Percentiles rank a stretch among this genome's conserved stretches.
Evolutionary conservation across 1,140 invertebrate genomes (phyloP).

Genomic region (Riptortus pedestris): DNA sequence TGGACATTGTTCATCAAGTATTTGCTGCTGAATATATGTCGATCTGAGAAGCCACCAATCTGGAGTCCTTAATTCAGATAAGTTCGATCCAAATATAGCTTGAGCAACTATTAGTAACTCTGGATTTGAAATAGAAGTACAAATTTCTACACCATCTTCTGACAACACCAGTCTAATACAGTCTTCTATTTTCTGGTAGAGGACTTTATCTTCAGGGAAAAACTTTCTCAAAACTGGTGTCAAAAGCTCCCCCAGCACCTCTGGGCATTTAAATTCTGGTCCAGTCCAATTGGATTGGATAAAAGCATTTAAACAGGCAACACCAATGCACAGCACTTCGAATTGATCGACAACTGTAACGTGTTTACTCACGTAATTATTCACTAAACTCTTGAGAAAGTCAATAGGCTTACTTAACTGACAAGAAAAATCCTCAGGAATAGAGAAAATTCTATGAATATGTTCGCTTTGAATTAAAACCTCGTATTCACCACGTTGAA

Average conservation of each 20-base stretch:
- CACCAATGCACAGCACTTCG: conserved; percentile 40
- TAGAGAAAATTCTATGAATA: background rate
- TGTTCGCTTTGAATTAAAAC: background rate
- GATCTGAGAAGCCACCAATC: conserved; percentile 65
- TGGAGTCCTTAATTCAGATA: conserved; percentile 40
- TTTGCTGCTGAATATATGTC: conserved; percentile 58
- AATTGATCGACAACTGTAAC: conserved; percentile 7
- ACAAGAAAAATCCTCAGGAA: background rate
- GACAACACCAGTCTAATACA: conserved; percentile 37
- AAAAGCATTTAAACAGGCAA: conserved; percentile 57
- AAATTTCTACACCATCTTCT: conserved; percentile 48
- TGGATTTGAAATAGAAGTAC: conserved; percentile 41
- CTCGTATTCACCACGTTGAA: conserved; percentile 7
- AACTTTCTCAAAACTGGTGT: conserved; percentile 21
- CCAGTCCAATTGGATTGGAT: conserved; percentile 73
- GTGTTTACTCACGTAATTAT: background rate
- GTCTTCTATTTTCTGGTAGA: conserved; percentile 34
- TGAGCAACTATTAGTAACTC: conserved; percentile 56
- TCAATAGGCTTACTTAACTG: background rate
- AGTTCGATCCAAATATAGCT: conserved; percentile 47
- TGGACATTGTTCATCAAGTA: conserved; percentile 59
- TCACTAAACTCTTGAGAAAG: background rate
- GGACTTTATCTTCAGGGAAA: conserved; percentile 25
- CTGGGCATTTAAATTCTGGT: conserved; percentile 40
- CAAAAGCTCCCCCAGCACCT: conserved; percentile 23